These are phyloP conservation scores for Myathropa florea DNA, from an alignment of 2,888 invertebrate genomes.

Conservation along the genomic window DNA sequence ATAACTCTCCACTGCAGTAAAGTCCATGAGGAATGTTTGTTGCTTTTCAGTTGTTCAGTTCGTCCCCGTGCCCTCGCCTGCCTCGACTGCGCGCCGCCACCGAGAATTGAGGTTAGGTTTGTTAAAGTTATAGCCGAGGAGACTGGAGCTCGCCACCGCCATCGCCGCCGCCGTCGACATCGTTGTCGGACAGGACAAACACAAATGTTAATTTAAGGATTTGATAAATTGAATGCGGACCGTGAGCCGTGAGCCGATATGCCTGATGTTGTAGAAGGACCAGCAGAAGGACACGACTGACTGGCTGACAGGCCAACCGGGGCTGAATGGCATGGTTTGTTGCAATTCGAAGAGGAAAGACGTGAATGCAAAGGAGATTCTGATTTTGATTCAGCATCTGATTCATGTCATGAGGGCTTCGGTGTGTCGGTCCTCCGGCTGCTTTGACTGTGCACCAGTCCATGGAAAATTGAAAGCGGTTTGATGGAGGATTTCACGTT, in stretches of 20 bases:
- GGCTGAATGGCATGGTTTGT: slow-evolving; percentile 3
- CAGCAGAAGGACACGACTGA: background rate
- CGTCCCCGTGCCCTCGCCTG: background rate
- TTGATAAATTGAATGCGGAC: slow-evolving; percentile 69
- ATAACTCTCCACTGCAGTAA: slow-evolving; percentile 69
- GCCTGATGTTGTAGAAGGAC: slow-evolving; percentile 30
- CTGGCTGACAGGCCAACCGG: background rate
- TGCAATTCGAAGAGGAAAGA: slow-evolving; percentile 34
- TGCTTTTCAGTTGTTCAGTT: slow-evolving; percentile 41
- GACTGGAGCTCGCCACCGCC: background rate
- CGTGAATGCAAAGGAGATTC: background rate
- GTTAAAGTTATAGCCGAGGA: slow-evolving; percentile 30
- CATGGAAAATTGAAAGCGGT: slow-evolving; percentile 45
- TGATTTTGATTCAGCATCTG: background rate
- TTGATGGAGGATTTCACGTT: slow-evolving; percentile 56
- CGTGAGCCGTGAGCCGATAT: slow-evolving; percentile 35
- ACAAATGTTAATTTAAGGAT: slow-evolving; percentile 67
- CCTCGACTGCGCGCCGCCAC: slow-evolving; percentile 24
- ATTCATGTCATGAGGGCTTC: background rate
- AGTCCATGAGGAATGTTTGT: slow-evolving; percentile 60
- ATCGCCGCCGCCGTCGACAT: background rate
- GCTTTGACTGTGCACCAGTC: background rate
- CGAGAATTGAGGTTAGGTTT: slow-evolving; percentile 62
- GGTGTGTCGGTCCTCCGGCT: no score
- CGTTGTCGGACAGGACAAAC: slow-evolving; percentile 31